These are phyloP conservation scores for Sinhomidia bicolor DNA, from an alignment of 2,888 invertebrate genomes.

Conservation along the genomic window DNA sequence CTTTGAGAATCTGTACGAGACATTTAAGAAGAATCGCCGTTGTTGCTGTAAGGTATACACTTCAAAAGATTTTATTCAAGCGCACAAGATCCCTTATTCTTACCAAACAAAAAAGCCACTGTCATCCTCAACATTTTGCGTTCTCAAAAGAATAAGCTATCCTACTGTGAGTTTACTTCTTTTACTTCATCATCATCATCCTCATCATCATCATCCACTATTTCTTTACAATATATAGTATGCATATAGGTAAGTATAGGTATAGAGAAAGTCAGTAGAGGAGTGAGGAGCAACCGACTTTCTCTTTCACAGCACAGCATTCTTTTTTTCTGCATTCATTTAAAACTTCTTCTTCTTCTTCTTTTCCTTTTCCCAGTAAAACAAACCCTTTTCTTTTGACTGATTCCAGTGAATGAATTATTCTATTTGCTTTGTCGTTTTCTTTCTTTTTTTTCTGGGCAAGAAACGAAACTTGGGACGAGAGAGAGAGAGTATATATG, in stretches of 20 bases:
- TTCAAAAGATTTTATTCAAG: background rate
- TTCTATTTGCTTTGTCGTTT: background rate
- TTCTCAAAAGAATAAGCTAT: background rate
- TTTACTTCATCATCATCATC: too few species aligned
- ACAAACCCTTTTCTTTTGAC: too few species aligned
- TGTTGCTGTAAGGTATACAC: background rate
- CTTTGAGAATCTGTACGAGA: background rate
- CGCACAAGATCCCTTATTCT: background rate
- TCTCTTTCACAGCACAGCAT: too few species aligned
- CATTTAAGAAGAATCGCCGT: background rate
- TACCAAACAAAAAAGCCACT: background rate
- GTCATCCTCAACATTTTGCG: background rate
- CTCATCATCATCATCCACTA: too few species aligned
- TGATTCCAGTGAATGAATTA: background rate
- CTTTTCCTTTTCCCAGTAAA: background rate
- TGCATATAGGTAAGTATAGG: too few species aligned
- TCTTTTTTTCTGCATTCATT: background rate
- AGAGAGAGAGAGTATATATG: too few species aligned
- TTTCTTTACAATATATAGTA: too few species aligned
- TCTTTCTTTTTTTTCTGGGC: too few species aligned
- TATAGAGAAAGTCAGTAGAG: too few species aligned
- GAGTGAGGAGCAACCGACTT: too few species aligned
- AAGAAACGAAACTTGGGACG: too few species aligned
- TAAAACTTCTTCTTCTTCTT: background rate
- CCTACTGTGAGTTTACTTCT: background rate